Evolutionary conservation across 1,140 invertebrate species (phyloP), one percentile per base, ranked within the genome.

Genomic region (Sweltsa coloradensis): DNA sequence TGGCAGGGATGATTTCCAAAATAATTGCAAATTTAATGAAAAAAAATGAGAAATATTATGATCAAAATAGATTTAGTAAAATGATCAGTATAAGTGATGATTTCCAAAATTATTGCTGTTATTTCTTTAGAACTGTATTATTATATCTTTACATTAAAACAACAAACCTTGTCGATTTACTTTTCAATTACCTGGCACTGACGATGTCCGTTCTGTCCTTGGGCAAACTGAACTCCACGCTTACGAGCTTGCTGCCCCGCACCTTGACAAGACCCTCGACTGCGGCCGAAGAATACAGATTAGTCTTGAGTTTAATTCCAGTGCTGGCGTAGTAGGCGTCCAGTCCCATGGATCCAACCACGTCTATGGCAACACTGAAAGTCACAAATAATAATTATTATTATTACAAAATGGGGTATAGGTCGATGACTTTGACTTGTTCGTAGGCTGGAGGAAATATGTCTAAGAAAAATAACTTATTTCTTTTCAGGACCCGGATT

Each of bases 191-290:
- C 77, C 74, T 74, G 42, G 72, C 74, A 46, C 78, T 74, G 51
- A 92, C 72, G 34, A 95, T 81, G 61, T 95, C 89, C 52, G 86
- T 81, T 57, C 82, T 89, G 21, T 89, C 78, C 54, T 81, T 79
- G 0, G 91, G 90, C 45, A 92, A 66, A 49, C 83, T 82, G 24
- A 95, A 71, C 47, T 83, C 75, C 3, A 89, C 64, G 22, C 75
- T 75, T 2, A 85, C 64, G 0, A 82, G 63, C 48, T 76, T 72
- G 1, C 76, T 67, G 1, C 81, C 79, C n/a, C 79, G 72, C 3
- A 92, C 59, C 49, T 79, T 78, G 2, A 94, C 62, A 41, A 72
- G 74, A 0, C 79, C 78, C 53, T 84, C 81, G 1, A 91, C 62
- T 2, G 81, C 79, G 1, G 84, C 83, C 9, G 89, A 86, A 0